Conservation (phyloP, 2,797 vertebrate species). For the Meriones psammophilus region DNA sequence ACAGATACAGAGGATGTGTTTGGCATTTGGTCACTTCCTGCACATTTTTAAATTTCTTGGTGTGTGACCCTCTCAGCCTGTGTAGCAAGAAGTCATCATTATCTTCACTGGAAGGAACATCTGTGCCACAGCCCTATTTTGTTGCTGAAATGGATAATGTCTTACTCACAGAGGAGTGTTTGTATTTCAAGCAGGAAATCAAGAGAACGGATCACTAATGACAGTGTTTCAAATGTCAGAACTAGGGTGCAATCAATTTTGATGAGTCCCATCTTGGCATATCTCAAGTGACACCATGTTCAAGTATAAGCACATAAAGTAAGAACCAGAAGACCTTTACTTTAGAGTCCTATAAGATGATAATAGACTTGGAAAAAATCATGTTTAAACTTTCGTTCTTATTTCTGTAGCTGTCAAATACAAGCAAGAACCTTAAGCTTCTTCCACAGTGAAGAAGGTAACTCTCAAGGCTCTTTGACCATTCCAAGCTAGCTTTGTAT, state of each 20-base stretch:
- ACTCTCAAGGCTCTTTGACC: not conserved
- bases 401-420: constrained; percentile 7
- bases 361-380: not conserved
- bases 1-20: too few species aligned
- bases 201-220: not conserved
- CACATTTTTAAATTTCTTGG: not conserved
- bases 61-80: not conserved
- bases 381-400: not conserved
- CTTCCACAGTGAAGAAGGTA: constrained; percentile 8
- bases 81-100: not conserved
- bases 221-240: not conserved
- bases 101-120: not conserved
- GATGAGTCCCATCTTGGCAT: not conserved
- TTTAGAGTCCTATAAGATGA: not conserved
- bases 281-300: not conserved
- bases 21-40: not conserved
- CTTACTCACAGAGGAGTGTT: not conserved
- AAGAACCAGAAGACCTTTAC: not conserved
- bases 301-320: not conserved
- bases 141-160: not conserved
- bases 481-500: not conserved
- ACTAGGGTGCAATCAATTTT: not conserved
- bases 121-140: not conserved
- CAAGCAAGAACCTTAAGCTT: not conserved
- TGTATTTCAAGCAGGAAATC: not conserved